phyloP scores from a whole-genome alignment of 2,797 vertebrate genomes.

The Hylomyscus alleni region DNA sequence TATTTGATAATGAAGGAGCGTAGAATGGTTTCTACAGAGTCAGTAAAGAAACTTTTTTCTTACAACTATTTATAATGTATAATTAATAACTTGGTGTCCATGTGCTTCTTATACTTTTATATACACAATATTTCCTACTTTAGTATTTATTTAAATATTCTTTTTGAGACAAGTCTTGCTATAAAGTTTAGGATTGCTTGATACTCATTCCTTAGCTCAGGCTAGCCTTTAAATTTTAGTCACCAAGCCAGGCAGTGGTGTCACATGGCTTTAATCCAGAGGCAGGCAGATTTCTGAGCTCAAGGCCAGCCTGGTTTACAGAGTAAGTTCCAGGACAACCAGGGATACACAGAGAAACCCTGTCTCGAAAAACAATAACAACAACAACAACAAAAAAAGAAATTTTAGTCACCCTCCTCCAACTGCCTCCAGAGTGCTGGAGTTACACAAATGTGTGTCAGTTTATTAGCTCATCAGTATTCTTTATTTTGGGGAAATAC shows the following conservation, averaged over 20 bases:
- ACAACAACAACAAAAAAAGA: no score
- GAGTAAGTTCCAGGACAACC: no score
- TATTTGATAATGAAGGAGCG: neutral
- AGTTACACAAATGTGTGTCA: neutral
- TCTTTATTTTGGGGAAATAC: constrained; percentile 48
- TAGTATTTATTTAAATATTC: neutral
- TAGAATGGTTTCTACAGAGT: constrained; percentile 10
- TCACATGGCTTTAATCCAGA: no score
- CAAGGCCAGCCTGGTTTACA: no score
- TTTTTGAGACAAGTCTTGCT: neutral
- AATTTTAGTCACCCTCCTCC: neutral
- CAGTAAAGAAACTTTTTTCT: constrained; percentile 10
- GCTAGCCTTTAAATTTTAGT: neutral
- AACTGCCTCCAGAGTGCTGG: neutral
- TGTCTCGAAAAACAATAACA: no score
- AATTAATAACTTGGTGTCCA: neutral
- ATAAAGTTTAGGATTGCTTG: neutral
- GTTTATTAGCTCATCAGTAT: neutral
- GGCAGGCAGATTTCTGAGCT: no score
- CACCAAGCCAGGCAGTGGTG: no score
- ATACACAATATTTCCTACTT: neutral
- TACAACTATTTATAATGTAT: neutral
- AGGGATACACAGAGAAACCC: no score
- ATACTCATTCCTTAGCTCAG: neutral
- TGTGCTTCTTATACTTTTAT: neutral